phyloP scores from a whole-genome alignment of 2,888 invertebrate genomes.

The Tenthredo mesomela region DNA sequence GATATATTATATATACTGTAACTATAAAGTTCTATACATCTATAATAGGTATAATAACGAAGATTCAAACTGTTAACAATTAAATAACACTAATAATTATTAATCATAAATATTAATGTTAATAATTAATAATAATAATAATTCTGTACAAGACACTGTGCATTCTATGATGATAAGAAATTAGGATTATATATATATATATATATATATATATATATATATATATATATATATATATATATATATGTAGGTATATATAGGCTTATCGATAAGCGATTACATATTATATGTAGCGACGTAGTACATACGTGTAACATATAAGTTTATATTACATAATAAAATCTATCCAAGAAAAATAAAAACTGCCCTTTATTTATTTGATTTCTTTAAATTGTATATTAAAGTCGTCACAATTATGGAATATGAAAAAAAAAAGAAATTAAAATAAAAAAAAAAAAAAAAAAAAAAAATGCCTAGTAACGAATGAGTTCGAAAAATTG shows the following conservation, averaged over 20 bases:
- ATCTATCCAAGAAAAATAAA: slow-evolving; percentile 70
- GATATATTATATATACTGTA: not conserved
- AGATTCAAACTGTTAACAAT: slow-evolving; percentile 37
- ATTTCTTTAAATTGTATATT: not conserved
- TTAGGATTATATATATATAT: slow-evolving; percentile 58
- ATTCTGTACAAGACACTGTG: slow-evolving; percentile 75
- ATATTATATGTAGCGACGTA: slow-evolving; percentile 73
- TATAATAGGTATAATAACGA: not conserved
- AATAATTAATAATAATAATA: slow-evolving; percentile 63
- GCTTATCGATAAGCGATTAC: slow-evolving; percentile 66
- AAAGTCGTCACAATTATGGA: not conserved
- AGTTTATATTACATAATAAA: slow-evolving; percentile 77
- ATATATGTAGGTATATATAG: slow-evolving; percentile 58
- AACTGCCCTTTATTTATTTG: not conserved
- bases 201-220: no score
- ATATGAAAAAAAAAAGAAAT: not conserved
- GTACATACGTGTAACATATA: slow-evolving; percentile 73
- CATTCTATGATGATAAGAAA: slow-evolving; percentile 73
- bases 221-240: no score
- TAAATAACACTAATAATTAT: slow-evolving; percentile 26
- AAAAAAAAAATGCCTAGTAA: no score
- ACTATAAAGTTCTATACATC: not conserved
- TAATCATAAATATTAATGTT: slow-evolving; percentile 63
- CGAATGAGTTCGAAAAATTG: no score
- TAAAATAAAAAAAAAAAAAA: not conserved